phyloP scores from a whole-genome alignment of 2,113 vertebrate species.

The Cyprinus carpio region DNA sequence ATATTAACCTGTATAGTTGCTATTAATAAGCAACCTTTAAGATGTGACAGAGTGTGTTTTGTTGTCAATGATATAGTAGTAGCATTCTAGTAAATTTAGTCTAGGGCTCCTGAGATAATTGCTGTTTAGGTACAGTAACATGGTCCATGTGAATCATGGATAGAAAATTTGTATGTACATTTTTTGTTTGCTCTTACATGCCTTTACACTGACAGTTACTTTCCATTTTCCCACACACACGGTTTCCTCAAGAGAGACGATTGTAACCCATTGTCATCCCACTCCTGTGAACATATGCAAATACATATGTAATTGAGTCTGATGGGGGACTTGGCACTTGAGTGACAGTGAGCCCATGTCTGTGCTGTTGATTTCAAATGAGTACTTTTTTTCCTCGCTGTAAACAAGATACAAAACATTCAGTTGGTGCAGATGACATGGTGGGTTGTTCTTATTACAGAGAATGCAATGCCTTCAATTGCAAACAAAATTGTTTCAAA shows the following conservation, averaged over 20 bases:
- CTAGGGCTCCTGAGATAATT: conserved; percentile 40
- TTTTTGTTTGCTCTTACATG: conserved; percentile 23
- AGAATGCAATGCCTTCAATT: conserved; percentile 20
- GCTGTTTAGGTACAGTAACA: no score
- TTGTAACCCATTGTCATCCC: conserved; percentile 19
- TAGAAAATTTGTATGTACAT: neutral
- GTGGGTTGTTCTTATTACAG: conserved; percentile 4
- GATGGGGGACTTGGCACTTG: conserved; percentile 64
- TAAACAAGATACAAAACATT: conserved; percentile 26
- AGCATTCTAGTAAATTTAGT: conserved; percentile 19
- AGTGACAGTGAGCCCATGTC: conserved; percentile 57
- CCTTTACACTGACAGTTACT: conserved; percentile 52
- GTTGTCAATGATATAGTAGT: neutral
- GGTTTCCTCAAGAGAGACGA: conserved; percentile 35
- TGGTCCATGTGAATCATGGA: conserved; percentile 57
- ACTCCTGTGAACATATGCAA: conserved; percentile 66
- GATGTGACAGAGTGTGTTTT: neutral
- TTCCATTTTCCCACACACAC: conserved; percentile 55
- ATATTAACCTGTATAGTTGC: neutral
- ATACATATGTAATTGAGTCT: conserved; percentile 64
- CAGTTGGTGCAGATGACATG: neutral
- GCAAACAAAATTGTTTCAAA: conserved; percentile 4
- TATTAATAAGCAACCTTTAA: neutral
- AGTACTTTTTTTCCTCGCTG: neutral
- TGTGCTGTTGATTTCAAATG: conserved; percentile 6